These are phyloP conservation scores for Aphelenchoides fujianensis DNA, from an alignment of 1,140 invertebrate genomes.

Conservation along the genomic window DNA sequence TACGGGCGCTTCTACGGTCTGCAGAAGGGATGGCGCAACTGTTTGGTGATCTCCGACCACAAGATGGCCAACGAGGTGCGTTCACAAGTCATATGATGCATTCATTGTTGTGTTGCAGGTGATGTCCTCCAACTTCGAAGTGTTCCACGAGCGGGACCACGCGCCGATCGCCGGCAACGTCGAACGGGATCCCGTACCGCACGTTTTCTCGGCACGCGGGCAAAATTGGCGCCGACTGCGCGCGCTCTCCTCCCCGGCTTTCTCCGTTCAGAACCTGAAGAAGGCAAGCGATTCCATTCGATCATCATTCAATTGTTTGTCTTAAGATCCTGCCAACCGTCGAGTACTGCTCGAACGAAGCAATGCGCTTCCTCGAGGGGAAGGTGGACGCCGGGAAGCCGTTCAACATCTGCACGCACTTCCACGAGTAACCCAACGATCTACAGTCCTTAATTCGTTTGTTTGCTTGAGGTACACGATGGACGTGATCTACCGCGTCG, in stretches of 20 bases:
- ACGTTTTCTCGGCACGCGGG: conserved; percentile 56
- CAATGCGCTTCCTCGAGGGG: conserved; percentile 40
- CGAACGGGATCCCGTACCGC: no score
- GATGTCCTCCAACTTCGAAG: not conserved
- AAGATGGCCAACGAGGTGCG: conserved; percentile 64
- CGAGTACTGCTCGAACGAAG: conserved; percentile 47
- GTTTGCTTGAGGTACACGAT: conserved; percentile 50
- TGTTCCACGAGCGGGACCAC: conserved; percentile 30
- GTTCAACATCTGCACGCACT: not conserved
- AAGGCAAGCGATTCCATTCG: conserved; percentile 50
- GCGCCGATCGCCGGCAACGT: conserved; percentile 27
- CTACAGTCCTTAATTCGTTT: no score
- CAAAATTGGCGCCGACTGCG: conserved; percentile 63
- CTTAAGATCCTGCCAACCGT: conserved; percentile 54
- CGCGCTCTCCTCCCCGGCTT: conserved; percentile 64
- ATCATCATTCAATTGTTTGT: not conserved
- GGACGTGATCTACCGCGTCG: conserved; percentile 47
- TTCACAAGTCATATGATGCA: conserved; percentile 65
- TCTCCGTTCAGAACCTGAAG: conserved; percentile 64
- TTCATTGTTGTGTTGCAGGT: conserved; percentile 63
- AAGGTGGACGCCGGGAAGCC: not conserved
- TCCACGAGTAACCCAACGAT: conserved; percentile 16
- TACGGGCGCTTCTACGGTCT: conserved; percentile 64
- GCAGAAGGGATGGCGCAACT: conserved; percentile 53
- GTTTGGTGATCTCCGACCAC: conserved; percentile 63